Conservation (phyloP, 2,888 invertebrate genomes). For the Deilephila porcellus region DNA sequence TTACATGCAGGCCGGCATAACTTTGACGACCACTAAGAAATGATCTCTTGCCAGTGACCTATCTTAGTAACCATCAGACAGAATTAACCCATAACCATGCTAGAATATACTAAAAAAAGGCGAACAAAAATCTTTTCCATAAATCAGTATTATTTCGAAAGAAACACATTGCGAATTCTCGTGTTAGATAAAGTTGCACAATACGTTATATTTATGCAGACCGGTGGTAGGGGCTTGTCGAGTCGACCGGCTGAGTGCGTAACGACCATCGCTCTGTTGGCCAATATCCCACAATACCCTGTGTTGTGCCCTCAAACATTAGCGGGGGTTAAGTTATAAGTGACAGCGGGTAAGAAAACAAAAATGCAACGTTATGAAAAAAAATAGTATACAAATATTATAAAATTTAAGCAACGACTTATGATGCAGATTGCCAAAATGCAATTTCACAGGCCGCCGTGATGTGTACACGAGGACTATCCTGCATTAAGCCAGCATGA, state of each 20-base stretch:
- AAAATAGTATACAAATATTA: no score
- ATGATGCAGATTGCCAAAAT: no score
- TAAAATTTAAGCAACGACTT: no score
- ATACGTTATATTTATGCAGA: constrained; percentile 29
- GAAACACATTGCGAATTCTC: constrained; percentile 4
- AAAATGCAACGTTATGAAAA: no score
- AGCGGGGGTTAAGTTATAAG: background rate
- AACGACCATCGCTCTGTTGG: constrained; percentile 38
- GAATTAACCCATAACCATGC: no score
- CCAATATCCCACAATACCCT: constrained; percentile 44
- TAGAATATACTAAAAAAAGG: background rate
- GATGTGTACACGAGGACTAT: no score
- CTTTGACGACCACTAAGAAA: no score
- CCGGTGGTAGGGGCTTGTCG: constrained; percentile 37
- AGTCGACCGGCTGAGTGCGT: constrained; percentile 36
- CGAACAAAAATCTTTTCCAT: constrained; percentile 5
- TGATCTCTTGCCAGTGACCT: no score
- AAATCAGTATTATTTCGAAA: constrained; percentile 10
- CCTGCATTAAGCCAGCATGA: no score
- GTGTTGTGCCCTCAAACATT: constrained; percentile 32
- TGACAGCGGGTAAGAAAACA: background rate
- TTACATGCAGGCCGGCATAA: no score
- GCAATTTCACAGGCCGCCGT: no score
- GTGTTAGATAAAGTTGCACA: constrained; percentile 2
- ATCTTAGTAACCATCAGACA: no score